Evolutionary conservation across 2,113 vertebrate genomes (phyloP).

Genomic region (Monarcha castaneiventris): DNA sequence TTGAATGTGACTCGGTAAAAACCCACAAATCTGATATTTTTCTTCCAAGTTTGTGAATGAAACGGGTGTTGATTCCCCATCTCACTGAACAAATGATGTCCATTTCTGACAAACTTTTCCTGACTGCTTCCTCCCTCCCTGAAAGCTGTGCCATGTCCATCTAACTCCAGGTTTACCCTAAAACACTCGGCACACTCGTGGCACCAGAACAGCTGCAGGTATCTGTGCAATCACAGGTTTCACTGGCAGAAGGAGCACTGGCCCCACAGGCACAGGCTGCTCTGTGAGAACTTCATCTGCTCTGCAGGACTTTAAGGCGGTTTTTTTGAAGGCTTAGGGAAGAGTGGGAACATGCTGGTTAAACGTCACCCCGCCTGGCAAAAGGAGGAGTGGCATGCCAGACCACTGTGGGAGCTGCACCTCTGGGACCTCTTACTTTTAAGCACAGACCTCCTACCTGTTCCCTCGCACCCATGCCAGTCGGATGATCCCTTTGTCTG

Average conservation of each 20-base stretch:
- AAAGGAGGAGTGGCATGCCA: neutral
- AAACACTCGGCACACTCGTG: fast-evolving
- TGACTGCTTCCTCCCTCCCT: neutral
- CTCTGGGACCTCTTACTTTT: fast-evolving
- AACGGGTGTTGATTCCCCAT: neutral
- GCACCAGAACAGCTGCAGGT: fast-evolving
- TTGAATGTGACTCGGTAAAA: neutral
- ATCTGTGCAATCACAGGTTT: too few relatives aligned
- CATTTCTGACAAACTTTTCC: neutral
- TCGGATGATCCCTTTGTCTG: conserved; percentile 37
- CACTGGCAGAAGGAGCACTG: neutral
- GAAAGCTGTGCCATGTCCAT: neutral
- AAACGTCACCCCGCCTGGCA: too few relatives aligned
- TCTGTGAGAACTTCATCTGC: neutral
- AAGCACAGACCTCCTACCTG: neutral
- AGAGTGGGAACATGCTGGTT: neutral
- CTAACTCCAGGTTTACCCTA: neutral
- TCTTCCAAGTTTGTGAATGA: neutral
- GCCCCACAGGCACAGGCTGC: fast-evolving
- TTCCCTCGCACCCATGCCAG: neutral
- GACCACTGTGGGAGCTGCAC: fast-evolving
- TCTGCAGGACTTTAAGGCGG: fast-evolving
- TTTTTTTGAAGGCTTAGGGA: neutral
- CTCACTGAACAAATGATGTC: neutral
- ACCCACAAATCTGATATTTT: neutral